Evolutionary conservation across 2,797 vertebrate species (phyloP).

Genomic region (Luscinia megarhynchos): DNA sequence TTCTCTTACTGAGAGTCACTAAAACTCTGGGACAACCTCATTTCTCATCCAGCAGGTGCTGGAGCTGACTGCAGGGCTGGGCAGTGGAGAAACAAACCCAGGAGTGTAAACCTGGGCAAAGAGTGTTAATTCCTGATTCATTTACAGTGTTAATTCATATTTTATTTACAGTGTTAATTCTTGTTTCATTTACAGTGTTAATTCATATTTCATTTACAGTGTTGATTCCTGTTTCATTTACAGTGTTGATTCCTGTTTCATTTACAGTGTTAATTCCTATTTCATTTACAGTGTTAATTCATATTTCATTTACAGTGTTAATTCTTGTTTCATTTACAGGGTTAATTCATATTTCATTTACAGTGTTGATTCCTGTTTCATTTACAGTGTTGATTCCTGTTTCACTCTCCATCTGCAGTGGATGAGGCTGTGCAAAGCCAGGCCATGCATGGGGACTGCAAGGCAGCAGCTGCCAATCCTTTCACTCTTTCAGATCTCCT

Average conservation of each 20-base stretch:
- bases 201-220: background rate
- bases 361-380: no score
- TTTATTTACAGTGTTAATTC: background rate
- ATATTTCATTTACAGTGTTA: no score
- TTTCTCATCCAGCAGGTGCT: background rate
- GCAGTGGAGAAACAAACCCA: background rate
- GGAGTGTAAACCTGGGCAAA: accelerated
- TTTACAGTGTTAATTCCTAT: background rate
- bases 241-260: background rate
- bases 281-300: background rate
- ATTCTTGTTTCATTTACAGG: background rate
- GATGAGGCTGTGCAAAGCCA: background rate
- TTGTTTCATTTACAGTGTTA: no score
- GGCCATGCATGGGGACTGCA: background rate
- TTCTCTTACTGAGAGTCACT: background rate
- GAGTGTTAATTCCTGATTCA: background rate
- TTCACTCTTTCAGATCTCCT: background rate
- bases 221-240: background rate
- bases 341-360: background rate
- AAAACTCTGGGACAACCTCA: no score
- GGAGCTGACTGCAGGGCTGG: background rate
- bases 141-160: background rate
- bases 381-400: background rate
- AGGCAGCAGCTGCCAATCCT: background rate
- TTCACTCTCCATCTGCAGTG: background rate